Evolutionary conservation across 2,888 invertebrate species (phyloP), one percentile per base, ranked within the genome.

Genomic region (Drosophila meridiana): DNA sequence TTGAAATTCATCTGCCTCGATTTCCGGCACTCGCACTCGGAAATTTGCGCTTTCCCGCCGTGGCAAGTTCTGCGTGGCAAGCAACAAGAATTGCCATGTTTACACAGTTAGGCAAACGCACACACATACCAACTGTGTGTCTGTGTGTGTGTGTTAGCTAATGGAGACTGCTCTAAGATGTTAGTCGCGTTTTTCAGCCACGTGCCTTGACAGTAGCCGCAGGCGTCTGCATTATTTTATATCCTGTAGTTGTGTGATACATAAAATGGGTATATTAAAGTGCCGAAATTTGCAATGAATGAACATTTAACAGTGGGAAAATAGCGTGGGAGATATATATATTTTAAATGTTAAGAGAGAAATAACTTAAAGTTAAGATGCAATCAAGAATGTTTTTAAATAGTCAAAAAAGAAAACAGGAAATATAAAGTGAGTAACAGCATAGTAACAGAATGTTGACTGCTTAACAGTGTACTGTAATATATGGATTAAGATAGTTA

Each of bases 1-100:
- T 74, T 87, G 90, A 87, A 90, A 83, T 87, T 84, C 75, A 87
- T 90, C 87, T 89, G 83, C 66, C 89, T 87, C 82, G 75, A 86
- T 90, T 90, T 90, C 87, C 90, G 81, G 71, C 73, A 71, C 65
- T 65, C 66, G 62, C 69, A 71, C 70, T 68, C 73, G 86, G 73
- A 87, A 89, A 75, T 80, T 85, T 89, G 66, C 50, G 77, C 74
- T 75, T 81, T 74, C 80, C 73, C 77, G 73, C 73, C 70, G 76
- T 67, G 70, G 64, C 75, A 48, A 55, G 38, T 53, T 67, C 66
- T 55, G 57, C 58, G 43, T 65, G 53, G 58, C 59, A 59, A 73
- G 81, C 83, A 80, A 80, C 76, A 82, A 76, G 81, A 82, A 71
- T 73, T 72, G 80, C 52, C 71, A 76, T 80, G 77, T 83, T 76